Percentiles rank a stretch among this genome's conserved stretches.
Conservation (phyloP, 1,140 invertebrate species). For the Eumeta japonica region DNA sequence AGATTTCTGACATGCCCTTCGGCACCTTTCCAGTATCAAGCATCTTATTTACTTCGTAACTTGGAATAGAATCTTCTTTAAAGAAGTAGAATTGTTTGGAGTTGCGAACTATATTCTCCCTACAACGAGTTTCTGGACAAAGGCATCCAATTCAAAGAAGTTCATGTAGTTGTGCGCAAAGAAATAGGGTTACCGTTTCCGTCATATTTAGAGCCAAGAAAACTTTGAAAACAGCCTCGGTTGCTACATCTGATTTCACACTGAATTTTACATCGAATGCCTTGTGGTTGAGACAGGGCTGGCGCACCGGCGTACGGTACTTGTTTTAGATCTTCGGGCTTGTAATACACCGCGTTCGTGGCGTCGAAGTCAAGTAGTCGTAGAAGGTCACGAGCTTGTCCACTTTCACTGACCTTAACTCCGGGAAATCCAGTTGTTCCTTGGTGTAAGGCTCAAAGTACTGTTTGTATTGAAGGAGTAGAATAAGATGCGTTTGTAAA, state of each 20-base stretch:
- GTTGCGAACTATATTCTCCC: constrained; percentile 65
- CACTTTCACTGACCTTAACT: constrained; percentile 58
- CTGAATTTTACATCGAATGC: constrained; percentile 21
- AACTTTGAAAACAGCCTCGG: constrained; percentile 11
- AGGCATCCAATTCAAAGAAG: constrained; percentile 71
- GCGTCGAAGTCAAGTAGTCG: constrained; percentile 52
- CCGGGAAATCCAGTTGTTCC: constrained; percentile 57
- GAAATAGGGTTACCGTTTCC: constrained; percentile 56
- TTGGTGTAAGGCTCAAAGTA: constrained; percentile 45
- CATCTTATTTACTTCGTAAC: constrained; percentile 59
- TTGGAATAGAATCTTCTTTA: constrained; percentile 63
- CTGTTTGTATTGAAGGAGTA: constrained; percentile 56
- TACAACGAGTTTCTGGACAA: constrained; percentile 62
- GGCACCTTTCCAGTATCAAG: constrained; percentile 57
- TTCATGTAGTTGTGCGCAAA: constrained; percentile 61
- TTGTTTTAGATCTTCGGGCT: constrained; percentile 12
- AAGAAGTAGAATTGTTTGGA: constrained; percentile 66
- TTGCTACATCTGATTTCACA: constrained; percentile 8
- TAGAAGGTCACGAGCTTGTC: constrained; percentile 57
- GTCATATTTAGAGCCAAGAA: constrained; percentile 31
- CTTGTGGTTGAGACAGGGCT: constrained; percentile 59
- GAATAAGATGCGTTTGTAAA: constrained; percentile 50
- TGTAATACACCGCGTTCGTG: constrained; percentile 27
- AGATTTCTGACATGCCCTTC: constrained; percentile 51
- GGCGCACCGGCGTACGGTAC: constrained; percentile 14